Base-by-base conservation (phyloP, 2,113 vertebrate species). In the Gavia stellata region DNA sequence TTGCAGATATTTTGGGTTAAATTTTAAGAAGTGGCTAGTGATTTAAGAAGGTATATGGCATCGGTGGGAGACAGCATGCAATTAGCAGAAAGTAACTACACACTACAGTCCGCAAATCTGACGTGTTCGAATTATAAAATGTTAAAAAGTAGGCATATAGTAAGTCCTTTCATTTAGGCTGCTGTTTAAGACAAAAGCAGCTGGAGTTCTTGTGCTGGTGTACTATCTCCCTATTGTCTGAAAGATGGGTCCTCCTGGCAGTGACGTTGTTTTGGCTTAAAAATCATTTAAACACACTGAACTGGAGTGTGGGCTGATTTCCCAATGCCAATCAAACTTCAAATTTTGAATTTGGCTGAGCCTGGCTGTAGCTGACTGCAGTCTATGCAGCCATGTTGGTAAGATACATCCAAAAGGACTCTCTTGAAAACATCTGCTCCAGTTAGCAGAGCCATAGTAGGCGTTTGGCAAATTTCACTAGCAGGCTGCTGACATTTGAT, bases 371-470 rank as follows among this genome's bases (percentile, higher is more conserved):
- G 81, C 52, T 80, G 49, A 44, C 38, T 56, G 44, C n/a, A 38
- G 34, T 2, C 66, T 80, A 29, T 31, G 26, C 38, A 91, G 72
- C 65, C 56, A 67, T 3, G 0, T 4, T 67, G 58, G 84, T 62
- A 61, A 42, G 55, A 34, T 8, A 44, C 66, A 85, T 34, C 58
- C 66, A 56, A 82, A 79, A 85, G 8, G 61, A 63, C 63, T 53
- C 81, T 44, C 88, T 20, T 80, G 79, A 75, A 89, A 87, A 95
- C 78, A 90, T 75, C 87, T 95, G 91, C 81, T 96, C 53, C 47
- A 25, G 70, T 65, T 40, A 89, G 61, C 84, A 68, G 45, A 94
- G 91, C 70, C 77, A 45, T 56, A 55, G 47, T 21, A 78, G 40
- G 47, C 0, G 0, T 72, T 71, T 94, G 83, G 83, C 89, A 81